Evolutionary conservation across 2,797 vertebrate species (phyloP), one percentile per base, ranked within the genome.

Genomic region (Tiaroga cobitis): DNA sequence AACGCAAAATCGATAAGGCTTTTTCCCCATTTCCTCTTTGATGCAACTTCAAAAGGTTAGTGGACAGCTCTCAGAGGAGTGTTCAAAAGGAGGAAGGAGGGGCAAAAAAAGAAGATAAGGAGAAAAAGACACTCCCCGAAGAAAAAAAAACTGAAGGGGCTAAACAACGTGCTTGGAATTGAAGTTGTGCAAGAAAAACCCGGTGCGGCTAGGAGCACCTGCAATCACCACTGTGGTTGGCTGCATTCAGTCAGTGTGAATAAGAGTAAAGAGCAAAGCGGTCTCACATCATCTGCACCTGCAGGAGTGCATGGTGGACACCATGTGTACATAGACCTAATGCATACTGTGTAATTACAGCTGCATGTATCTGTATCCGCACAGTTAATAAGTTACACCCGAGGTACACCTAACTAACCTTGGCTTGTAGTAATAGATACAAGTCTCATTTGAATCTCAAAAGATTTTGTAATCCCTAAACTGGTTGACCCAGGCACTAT

Each of bases 1-100:
- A 96, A 96, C 93, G 94, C 92, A 95, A 95, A 95, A 96, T 96
- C 95, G 94, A 96, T 96, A 95, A 93, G 90, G 92, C 93, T 91
- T 95, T 95, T 94, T 90, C 92, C 91, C 94, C 91, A 92, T 95
- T 95, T 95, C 94, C 94, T 93, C 95, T 95, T 95, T 96, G 95
- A 96, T 95, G 95, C 91, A 94, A 94, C 95, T 95, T 96, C 95
- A 95, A 95, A 96, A 95, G 94, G 93, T 93, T 92, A 92, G 93
- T 93, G 94, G 95, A 95, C 93, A 91, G 89, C 92, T 95, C 94
- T 95, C 91, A 89, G 94, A 95, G 95, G 91, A 91, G 80, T 87
- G 21, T 86, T 90, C 91, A 92, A 92, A 87, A 86, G 54, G 37
- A 74, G 72, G 89, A 90, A 88, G 69, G 61, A 80, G 70, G 72